phyloP scores from a whole-genome alignment of 2,113 vertebrate genomes.

The Dasyurus viverrinus region DNA sequence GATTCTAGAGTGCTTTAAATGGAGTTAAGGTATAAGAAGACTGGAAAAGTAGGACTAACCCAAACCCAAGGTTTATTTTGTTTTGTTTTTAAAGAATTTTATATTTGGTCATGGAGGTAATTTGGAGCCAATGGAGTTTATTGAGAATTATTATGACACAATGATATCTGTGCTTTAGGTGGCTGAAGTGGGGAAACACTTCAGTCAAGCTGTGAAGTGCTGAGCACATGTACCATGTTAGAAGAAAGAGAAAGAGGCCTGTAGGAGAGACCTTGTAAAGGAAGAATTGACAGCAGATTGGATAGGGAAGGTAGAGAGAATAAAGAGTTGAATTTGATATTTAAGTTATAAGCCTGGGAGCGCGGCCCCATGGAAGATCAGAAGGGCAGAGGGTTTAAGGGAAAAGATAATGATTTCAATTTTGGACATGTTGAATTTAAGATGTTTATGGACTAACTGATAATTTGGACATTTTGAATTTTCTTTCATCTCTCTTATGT shows the following conservation, averaged over 20 bases:
- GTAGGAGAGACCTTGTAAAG: background rate
- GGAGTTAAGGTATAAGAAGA: background rate
- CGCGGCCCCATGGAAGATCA: background rate
- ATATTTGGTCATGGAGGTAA: background rate
- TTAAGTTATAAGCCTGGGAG: background rate
- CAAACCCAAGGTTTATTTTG: no score
- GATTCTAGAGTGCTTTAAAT: no score
- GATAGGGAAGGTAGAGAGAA: no score
- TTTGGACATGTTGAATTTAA: background rate
- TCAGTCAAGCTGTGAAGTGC: background rate
- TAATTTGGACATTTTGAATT: no score
- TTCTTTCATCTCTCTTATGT: no score
- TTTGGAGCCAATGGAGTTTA: background rate
- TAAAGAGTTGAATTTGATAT: no score
- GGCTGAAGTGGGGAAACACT: background rate
- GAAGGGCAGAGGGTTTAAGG: background rate
- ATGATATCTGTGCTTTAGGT: background rate
- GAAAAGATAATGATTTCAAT: background rate
- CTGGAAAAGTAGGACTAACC: background rate
- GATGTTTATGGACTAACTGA: background rate
- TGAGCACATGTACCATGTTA: background rate
- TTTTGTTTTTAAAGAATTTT: background rate
- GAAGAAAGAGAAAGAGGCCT: background rate
- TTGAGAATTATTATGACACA: background rate
- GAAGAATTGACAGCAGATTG: background rate